These are phyloP conservation scores for Pachycephus smyrnensis DNA, from an alignment of 2,888 invertebrate genomes.

Conservation along the genomic window DNA sequence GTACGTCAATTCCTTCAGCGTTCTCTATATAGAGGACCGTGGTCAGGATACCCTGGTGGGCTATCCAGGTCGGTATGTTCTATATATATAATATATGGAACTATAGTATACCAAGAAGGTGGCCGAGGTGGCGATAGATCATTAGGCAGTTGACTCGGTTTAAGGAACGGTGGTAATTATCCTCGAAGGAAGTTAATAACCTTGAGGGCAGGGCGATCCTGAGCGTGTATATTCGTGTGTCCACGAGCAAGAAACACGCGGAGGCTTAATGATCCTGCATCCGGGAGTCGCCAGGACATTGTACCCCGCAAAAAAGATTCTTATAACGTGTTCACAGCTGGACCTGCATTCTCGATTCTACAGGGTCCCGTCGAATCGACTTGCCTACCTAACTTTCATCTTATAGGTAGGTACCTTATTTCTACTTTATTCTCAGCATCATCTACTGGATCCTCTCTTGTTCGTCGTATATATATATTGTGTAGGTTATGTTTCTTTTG, in stretches of 20 bases:
- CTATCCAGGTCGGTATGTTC: neutral
- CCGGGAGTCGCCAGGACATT: slow-evolving; percentile 57
- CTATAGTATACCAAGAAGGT: slow-evolving; percentile 8
- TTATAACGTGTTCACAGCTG: slow-evolving; percentile 58
- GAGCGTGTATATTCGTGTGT: slow-evolving; percentile 13
- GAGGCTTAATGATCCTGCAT: slow-evolving; percentile 59
- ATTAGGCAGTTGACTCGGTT: slow-evolving; percentile 51
- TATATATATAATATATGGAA: neutral
- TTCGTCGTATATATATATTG: neutral
- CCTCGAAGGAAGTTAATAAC: slow-evolving; percentile 50
- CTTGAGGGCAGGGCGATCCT: slow-evolving; percentile 19
- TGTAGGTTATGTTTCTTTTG: slow-evolving; percentile 18
- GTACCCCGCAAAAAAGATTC: slow-evolving; percentile 41
- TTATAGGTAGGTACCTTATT: neutral
- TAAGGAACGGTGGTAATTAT: slow-evolving; percentile 46
- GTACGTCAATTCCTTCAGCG: slow-evolving; percentile 28
- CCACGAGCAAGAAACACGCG: slow-evolving; percentile 23
- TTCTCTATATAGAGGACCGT: neutral
- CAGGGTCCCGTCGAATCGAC: neutral
- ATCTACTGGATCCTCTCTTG: neutral
- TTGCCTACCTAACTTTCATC: neutral
- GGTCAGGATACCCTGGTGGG: neutral
- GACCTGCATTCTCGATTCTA: slow-evolving; percentile 45
- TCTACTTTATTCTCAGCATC: neutral
- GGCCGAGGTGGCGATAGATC: slow-evolving; percentile 54